Evolutionary conservation across 2,888 invertebrate genomes (phyloP), one percentile per base, ranked within the genome.

Genomic region (Quadroppia sp.): DNA sequence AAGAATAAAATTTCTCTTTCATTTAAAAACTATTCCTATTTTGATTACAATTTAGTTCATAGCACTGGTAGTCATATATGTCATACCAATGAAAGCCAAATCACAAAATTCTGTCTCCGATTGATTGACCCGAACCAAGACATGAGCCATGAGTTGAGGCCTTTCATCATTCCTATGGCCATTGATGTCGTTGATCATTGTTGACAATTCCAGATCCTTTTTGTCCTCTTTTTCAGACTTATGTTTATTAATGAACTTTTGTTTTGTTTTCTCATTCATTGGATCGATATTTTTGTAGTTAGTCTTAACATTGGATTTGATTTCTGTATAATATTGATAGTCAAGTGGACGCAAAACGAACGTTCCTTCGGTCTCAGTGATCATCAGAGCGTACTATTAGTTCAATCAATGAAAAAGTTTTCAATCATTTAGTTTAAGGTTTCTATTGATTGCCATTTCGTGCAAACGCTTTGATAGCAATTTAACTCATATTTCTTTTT

Each of bases 31-130:
- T 42, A 11, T 42, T 42, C 15, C 7, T 11, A 42, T 11, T 11
- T 42, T 42, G 15, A 42, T 11, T 42, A 48, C 15, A 48, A n/a
- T 15, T 48, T 48, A 9, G 20, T n/a, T 48, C 7, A 48, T 9
- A n/a, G 17, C 15, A 20, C 48, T 48, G 15, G 15, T 9, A 48
- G 15, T 11, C 2, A 2, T 6, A 11, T 59, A 17, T 59, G n/a
- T 56, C 56, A 25, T 56, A 74, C 73, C 69, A 23, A 74, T 74
- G 20, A 74, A 74, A n/a, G 73, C 40, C 30, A 70, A 36, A 70
- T 74, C 73, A 74, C 73, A 74, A 20, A 61, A 74, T 15, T 74
- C 70, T 15, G 59, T 59, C 56, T 74, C 53, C 4, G 50, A 50
- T 69, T 69, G 69, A 69, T 69, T 40, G 25, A 69, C 45, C 32